Evolutionary conservation across 2,888 invertebrate genomes (phyloP).

Genomic region (Ormyrus pomaceus): DNA sequence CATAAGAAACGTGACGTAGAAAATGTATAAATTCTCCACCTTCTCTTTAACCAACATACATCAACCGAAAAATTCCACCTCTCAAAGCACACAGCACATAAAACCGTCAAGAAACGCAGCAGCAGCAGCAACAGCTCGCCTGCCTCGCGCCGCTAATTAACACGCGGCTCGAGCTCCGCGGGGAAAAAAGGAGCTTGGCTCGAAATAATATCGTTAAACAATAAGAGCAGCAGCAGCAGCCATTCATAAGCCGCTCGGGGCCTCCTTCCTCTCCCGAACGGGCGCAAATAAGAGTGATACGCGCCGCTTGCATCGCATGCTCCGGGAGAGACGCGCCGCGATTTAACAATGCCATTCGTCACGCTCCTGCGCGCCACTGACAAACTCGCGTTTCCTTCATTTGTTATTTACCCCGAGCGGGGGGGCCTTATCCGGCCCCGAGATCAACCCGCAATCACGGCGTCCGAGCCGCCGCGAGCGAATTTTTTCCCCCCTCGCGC

Average conservation of each 20-base stretch:
- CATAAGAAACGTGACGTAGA: too few relatives aligned
- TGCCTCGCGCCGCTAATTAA: not conserved
- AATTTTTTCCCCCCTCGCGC: too few relatives aligned
- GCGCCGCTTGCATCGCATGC: not conserved
- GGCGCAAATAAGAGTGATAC: not conserved
- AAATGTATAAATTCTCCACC: too few relatives aligned
- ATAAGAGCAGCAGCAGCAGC: not conserved
- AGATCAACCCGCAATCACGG: not conserved
- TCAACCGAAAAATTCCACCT: too few relatives aligned
- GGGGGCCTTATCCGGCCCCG: not conserved
- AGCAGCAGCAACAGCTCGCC: not conserved
- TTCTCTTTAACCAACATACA: too few relatives aligned
- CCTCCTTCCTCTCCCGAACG: not conserved
- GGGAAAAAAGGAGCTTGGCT: too few relatives aligned
- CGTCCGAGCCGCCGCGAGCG: too few relatives aligned
- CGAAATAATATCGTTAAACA: not conserved
- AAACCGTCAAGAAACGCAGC: not conserved
- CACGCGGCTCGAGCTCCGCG: not conserved
- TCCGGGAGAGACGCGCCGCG: not conserved
- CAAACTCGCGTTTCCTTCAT: slow-evolving; percentile 50
- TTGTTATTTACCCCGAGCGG: slow-evolving; percentile 39
- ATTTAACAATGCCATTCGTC: slow-evolving; percentile 46
- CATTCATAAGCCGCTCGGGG: not conserved
- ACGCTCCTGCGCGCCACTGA: slow-evolving; percentile 49
- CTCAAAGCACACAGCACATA: too few relatives aligned